These are phyloP conservation scores for Psilopsiagon aurifrons DNA, from an alignment of 2,113 vertebrate genomes.

Conservation along the genomic window DNA sequence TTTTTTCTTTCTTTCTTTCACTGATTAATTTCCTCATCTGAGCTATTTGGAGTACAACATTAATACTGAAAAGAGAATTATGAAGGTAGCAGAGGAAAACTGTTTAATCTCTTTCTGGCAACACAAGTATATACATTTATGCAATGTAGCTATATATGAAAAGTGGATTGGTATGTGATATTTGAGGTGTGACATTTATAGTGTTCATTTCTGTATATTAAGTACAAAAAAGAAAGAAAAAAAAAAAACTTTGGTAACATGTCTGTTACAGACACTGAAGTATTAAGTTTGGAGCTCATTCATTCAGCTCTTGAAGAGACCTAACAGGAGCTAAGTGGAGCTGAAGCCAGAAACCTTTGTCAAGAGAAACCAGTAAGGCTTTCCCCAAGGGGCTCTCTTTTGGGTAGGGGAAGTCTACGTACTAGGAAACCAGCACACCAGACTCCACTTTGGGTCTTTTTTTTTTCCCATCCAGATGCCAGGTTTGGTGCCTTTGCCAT, in stretches of 20 bases:
- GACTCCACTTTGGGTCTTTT: neutral
- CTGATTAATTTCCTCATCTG: slow-evolving; percentile 7
- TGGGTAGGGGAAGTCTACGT: neutral
- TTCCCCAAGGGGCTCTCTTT: neutral
- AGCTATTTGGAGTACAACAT: neutral
- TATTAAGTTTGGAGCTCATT: neutral
- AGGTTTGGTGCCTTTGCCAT: neutral
- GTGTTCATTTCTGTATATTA: neutral
- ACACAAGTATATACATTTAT: neutral
- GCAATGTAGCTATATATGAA: neutral
- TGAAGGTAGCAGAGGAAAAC: neutral
- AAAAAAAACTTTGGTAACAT: neutral
- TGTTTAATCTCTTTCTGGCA: neutral
- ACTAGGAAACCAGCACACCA: neutral
- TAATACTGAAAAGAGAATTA: slow-evolving; percentile 5
- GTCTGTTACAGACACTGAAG: neutral
- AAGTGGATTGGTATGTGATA: neutral
- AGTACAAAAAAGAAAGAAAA: neutral
- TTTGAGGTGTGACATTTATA: neutral
- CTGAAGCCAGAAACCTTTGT: neutral
- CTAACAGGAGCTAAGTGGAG: neutral
- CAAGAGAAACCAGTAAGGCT: neutral
- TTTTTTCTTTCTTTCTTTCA: neutral
- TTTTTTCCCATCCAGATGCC: neutral
- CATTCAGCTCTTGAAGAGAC: neutral